Percentiles rank a stretch among this genome's conserved stretches.
Conservation (phyloP, 1,140 invertebrate genomes). For the Bombus impatiens region DNA sequence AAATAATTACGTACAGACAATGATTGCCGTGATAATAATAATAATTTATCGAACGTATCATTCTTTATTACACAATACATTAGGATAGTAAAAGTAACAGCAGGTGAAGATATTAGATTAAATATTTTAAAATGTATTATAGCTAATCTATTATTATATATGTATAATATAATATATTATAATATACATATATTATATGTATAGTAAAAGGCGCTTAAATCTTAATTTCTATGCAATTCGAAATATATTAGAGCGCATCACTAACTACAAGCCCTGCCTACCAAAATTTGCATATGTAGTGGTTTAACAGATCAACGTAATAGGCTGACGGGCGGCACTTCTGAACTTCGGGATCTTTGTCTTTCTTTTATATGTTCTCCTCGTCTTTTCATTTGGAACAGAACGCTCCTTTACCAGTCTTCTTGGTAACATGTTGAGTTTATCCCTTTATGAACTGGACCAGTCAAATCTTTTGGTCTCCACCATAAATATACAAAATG, state of each 20-base stretch:
- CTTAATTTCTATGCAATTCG: neutral
- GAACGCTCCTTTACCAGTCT: neutral
- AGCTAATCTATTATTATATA: too few species aligned
- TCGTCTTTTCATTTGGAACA: neutral
- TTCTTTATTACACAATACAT: too few species aligned
- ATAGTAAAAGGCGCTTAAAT: neutral
- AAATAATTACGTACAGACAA: neutral
- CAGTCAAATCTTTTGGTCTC: neutral
- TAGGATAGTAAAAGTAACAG: too few species aligned
- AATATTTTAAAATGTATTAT: too few species aligned
- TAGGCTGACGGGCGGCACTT: neutral
- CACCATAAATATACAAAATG: neutral
- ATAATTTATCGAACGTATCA: neutral
- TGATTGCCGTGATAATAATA: neutral
- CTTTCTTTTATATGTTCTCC: neutral
- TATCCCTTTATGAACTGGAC: neutral
- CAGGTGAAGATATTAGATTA: too few species aligned
- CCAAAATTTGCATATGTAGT: neutral
- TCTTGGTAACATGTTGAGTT: neutral
- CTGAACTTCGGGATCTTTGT: neutral
- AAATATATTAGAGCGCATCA: neutral
- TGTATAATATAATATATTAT: too few species aligned
- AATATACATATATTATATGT: neutral
- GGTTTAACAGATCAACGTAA: constrained; percentile 6
- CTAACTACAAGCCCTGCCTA: neutral